Percentiles rank a stretch among this genome's conserved stretches.
phyloP scores from a whole-genome alignment of 2,888 invertebrate species.

The Ramazzottius varieornatus region DNA sequence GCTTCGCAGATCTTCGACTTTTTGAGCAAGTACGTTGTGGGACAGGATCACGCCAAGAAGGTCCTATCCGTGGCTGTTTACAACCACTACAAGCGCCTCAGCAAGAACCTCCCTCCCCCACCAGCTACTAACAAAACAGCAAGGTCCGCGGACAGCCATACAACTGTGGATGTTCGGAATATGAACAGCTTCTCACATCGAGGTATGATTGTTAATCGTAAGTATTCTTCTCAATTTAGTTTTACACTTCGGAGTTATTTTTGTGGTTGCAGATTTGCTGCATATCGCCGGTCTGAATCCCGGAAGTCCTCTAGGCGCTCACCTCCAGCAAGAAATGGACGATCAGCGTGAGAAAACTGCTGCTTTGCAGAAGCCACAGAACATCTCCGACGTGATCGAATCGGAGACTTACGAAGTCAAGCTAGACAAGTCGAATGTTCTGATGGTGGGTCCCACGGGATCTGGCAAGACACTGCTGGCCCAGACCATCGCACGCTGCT shows the following conservation, averaged over 20 bases:
- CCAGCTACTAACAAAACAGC: constrained; percentile 7
- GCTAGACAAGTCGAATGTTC: constrained; percentile 78
- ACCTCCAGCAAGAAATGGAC: constrained; percentile 7
- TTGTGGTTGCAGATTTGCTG: constrained; percentile 39
- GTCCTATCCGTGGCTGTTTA: constrained; percentile 91
- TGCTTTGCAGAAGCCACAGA: neutral
- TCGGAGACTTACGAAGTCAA: constrained; percentile 50
- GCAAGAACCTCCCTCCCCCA: constrained; percentile 59
- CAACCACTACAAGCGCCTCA: constrained; percentile 92
- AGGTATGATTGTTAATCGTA: neutral
- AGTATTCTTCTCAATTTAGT: too few species aligned
- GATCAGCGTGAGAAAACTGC: too few species aligned
- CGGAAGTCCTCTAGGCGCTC: constrained; percentile 32
- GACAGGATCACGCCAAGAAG: constrained; percentile 88
- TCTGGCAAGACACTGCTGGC: constrained; percentile 78
- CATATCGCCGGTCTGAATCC: constrained; percentile 55
- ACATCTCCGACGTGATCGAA: constrained; percentile 46
- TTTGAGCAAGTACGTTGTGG: constrained; percentile 81
- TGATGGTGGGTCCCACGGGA: constrained; percentile 83
- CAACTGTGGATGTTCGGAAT: neutral
- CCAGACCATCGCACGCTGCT: constrained; percentile 81
- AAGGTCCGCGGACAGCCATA: neutral
- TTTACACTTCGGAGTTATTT: too few species aligned
- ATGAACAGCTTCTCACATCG: neutral
- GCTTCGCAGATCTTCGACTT: constrained; percentile 52